Conservation (phyloP, 2,113 vertebrate genomes). For the Clarias macrocephalus region DNA sequence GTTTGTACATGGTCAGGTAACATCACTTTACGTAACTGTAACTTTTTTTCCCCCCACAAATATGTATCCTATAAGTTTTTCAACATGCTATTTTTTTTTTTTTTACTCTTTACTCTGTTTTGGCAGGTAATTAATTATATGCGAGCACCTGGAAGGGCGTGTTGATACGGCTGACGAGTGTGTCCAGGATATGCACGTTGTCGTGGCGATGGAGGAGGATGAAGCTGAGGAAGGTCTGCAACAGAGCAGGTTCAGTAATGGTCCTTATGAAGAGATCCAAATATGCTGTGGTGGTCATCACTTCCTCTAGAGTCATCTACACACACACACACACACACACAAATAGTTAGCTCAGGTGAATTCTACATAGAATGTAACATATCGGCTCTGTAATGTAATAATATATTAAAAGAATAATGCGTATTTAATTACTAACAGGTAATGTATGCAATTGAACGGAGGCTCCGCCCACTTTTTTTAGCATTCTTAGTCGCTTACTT, state of each 20-base stretch:
- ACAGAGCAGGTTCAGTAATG: conserved; percentile 85
- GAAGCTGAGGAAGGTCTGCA: conserved; percentile 94
- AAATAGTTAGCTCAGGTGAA: not conserved
- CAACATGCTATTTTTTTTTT: too few relatives aligned
- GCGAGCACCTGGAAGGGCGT: conserved; percentile 87
- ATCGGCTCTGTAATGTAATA: not conserved
- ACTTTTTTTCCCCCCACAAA: too few relatives aligned
- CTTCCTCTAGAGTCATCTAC: conserved; percentile 92
- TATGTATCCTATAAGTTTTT: too few relatives aligned
- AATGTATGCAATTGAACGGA: not conserved
- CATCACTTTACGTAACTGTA: not conserved
- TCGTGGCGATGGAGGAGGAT: conserved; percentile 90
- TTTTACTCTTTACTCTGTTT: too few relatives aligned
- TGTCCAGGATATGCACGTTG: conserved; percentile 90
- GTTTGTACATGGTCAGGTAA: not conserved
- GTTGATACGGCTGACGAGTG: conserved; percentile 93
- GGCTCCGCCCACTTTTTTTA: not conserved
- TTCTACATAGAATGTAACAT: not conserved
- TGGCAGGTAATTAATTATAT: not conserved
- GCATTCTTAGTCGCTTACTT: conserved; percentile 76
- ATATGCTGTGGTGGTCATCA: conserved; percentile 96
- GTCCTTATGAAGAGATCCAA: conserved; percentile 91
- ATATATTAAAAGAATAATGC: too few relatives aligned
- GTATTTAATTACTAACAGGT: not conserved
- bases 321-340: not conserved